A percentile compares a stretch with the other conserved stretches of the same genome.
Conservation (phyloP, 2,888 invertebrate species). For the Melinaea menophilus region DNA sequence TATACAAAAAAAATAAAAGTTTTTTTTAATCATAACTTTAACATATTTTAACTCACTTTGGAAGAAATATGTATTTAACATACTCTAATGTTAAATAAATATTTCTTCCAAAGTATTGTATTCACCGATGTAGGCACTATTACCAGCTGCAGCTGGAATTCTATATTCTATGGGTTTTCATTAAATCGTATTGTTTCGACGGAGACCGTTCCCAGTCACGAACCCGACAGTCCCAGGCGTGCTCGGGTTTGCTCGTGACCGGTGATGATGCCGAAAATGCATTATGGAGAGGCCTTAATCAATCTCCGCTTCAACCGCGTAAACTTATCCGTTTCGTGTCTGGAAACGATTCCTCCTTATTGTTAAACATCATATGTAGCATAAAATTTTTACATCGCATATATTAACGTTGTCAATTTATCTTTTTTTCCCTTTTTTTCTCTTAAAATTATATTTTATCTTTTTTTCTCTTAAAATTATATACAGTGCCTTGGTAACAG, state of each 20-base stretch:
- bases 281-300: slow-evolving; percentile 27
- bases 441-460: slow-evolving; percentile 3
- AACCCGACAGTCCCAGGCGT: slow-evolving; percentile 27
- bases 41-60: too few relatives aligned
- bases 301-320: slow-evolving; percentile 24
- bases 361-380: slow-evolving; percentile 7
- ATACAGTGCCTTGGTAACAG: slow-evolving; percentile 43
- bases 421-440: too few relatives aligned
- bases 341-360: slow-evolving; percentile 8
- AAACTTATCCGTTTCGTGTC: slow-evolving; percentile 9
- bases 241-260: slow-evolving; percentile 29
- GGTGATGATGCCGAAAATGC: slow-evolving; percentile 32
- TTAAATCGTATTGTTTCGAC: slow-evolving; percentile 27
- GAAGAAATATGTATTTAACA: too few relatives aligned
- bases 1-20: too few relatives aligned
- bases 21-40: too few relatives aligned
- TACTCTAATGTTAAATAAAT: too few relatives aligned
- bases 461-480: slow-evolving; percentile 11
- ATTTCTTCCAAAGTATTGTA: too few relatives aligned
- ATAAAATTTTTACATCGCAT: too few relatives aligned
- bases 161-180: slow-evolving; percentile 24
- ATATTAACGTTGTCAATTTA: too few relatives aligned
- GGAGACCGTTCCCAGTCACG: slow-evolving; percentile 32
- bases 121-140: not conserved
- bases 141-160: not conserved